These are phyloP conservation scores for Siniperca scherzeri DNA, from an alignment of 2,797 vertebrate genomes.

Conservation along the genomic window DNA sequence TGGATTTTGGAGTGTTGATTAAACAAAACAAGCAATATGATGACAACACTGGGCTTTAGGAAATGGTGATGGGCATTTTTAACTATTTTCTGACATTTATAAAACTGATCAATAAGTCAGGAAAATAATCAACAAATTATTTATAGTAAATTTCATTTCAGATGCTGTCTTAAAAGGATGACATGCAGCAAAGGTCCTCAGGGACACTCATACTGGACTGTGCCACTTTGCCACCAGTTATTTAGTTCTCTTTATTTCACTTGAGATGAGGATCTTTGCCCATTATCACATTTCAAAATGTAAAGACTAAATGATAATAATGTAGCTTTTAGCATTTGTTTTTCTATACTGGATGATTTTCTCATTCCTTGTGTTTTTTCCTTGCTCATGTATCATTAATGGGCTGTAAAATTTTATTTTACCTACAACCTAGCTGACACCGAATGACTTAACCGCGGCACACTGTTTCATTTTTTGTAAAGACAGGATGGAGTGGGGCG, in stretches of 20 bases:
- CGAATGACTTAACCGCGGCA: constrained; percentile 15
- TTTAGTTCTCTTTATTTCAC: background rate
- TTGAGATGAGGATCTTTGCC: background rate
- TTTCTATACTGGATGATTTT: background rate
- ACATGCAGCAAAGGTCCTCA: background rate
- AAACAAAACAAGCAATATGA: too few relatives aligned
- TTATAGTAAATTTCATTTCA: too few relatives aligned
- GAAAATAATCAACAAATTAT: background rate
- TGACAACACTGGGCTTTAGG: too few relatives aligned
- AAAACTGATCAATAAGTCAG: background rate
- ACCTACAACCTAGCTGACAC: background rate
- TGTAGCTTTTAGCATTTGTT: background rate
- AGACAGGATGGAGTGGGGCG: background rate
- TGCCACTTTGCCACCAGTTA: background rate
- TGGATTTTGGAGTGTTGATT: too few relatives aligned
- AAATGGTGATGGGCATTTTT: too few relatives aligned
- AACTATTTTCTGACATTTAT: background rate
- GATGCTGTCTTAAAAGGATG: background rate
- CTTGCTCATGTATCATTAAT: background rate
- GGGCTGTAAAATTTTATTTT: background rate
- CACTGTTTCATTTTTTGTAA: constrained; percentile 14
- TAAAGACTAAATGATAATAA: background rate
- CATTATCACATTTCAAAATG: background rate
- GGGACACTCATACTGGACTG: background rate
- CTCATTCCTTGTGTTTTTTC: background rate